These are phyloP conservation scores for Fregetta grallaria DNA, from an alignment of 2,113 vertebrate genomes.

Conservation along the genomic window DNA sequence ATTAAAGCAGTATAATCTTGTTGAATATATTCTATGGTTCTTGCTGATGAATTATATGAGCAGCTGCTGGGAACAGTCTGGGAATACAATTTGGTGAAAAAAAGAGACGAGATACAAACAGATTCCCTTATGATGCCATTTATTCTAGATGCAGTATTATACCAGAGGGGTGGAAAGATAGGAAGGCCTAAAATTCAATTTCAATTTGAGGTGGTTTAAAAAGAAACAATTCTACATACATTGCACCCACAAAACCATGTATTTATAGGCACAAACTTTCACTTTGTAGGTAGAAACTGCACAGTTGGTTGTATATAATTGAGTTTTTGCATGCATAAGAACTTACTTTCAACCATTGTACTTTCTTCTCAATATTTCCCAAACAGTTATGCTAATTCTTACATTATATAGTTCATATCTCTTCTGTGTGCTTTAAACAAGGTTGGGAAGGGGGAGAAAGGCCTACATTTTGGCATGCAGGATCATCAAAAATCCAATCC, in stretches of 20 bases:
- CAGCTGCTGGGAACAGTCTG: slow-evolving; percentile 45
- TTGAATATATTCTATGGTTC: slow-evolving; percentile 23
- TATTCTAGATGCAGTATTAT: slow-evolving; percentile 18
- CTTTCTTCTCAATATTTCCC: background rate
- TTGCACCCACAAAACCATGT: background rate
- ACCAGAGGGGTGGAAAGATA: background rate
- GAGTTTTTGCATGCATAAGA: background rate
- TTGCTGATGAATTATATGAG: slow-evolving; percentile 56
- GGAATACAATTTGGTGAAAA: slow-evolving; percentile 30
- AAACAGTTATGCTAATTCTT: background rate
- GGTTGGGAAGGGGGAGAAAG: background rate
- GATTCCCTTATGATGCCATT: slow-evolving; percentile 40
- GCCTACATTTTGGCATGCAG: background rate
- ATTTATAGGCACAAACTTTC: slow-evolving; percentile 7
- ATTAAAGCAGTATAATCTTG: slow-evolving; percentile 27
- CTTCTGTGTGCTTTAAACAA: background rate
- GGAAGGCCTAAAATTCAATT: slow-evolving; percentile 35
- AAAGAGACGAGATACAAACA: slow-evolving; percentile 31
- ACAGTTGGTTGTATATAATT: background rate
- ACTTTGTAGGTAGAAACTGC: background rate
- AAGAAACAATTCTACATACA: slow-evolving; percentile 19
- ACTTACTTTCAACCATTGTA: background rate
- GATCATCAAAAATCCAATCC: background rate
- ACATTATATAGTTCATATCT: background rate
- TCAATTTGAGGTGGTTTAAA: background rate